These are phyloP conservation scores for Bagarius yarrelli DNA, from an alignment of 2,113 vertebrate genomes.

Conservation along the genomic window DNA sequence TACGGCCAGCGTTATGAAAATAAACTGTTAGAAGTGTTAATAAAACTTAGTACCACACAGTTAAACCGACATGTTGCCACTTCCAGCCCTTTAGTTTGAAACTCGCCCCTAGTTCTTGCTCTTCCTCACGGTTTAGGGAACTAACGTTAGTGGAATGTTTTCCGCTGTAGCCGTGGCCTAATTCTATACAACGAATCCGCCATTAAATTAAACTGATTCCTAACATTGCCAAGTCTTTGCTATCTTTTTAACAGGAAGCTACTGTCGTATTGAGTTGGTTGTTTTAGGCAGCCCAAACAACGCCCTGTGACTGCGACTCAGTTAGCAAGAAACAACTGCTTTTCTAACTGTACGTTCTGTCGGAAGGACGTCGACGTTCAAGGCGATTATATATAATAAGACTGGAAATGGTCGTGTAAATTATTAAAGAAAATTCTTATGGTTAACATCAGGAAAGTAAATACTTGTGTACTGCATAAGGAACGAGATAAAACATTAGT, in stretches of 20 bases:
- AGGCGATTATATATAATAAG: neutral
- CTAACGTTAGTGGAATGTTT: no score
- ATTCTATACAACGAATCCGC: neutral
- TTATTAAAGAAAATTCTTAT: neutral
- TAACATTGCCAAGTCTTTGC: neutral
- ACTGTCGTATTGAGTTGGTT: neutral
- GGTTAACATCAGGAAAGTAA: neutral
- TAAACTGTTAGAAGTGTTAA: neutral
- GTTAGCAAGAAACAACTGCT: constrained; percentile 11
- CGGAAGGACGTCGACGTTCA: neutral
- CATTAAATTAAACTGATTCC: neutral
- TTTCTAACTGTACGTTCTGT: neutral
- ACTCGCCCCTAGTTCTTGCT: neutral
- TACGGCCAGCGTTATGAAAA: neutral
- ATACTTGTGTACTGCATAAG: neutral
- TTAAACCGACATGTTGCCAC: no score
- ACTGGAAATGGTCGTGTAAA: neutral
- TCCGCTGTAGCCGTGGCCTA: neutral
- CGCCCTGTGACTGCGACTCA: constrained; percentile 40
- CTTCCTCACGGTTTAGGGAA: neutral
- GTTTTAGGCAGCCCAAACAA: constrained; percentile 32
- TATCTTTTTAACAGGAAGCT: neutral
- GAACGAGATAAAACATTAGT: neutral
- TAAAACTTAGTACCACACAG: neutral
- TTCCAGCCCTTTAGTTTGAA: neutral